phyloP scores from a whole-genome alignment of 53 echinoderm and acorn worm species.

The Stichopus horrens region DNA sequence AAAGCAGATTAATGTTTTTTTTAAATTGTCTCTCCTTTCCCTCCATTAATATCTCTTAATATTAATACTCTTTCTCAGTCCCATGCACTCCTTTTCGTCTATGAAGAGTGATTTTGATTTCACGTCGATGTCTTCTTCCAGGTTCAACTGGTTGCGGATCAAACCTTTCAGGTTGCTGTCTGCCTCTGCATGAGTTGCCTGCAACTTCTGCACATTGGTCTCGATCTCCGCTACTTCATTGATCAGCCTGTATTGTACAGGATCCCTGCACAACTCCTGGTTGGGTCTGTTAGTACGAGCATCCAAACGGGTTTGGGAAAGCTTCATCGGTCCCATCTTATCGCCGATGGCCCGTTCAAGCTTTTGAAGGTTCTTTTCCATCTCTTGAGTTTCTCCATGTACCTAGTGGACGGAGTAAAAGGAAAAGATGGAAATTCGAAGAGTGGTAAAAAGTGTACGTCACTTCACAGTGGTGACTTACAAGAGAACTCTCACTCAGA shows the following conservation, averaged over 20 bases:
- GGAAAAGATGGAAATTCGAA: no score
- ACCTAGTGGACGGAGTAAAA: constrained; percentile 47
- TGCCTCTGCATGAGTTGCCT: constrained; percentile 73
- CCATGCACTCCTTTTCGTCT: constrained; percentile 90
- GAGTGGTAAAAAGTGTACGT: no score
- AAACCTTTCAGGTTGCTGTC: constrained; percentile 85
- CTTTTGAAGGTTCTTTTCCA: constrained; percentile 94
- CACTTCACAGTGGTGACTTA: no score
- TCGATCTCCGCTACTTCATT: constrained; percentile 86
- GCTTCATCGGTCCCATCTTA: constrained; percentile 90
- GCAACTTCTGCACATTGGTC: constrained; percentile 66
- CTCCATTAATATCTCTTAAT: constrained; percentile 77
- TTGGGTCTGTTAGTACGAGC: constrained; percentile 85
- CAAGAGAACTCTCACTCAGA: no score
- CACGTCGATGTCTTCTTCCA: constrained; percentile 93
- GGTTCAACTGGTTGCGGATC: constrained; percentile 86
- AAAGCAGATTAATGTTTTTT: background rate
- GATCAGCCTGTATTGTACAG: constrained; percentile 97
- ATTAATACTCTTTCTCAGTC: constrained; percentile 88
- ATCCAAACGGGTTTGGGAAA: constrained; percentile 83
- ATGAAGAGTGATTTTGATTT: constrained; percentile 85
- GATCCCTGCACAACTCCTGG: constrained; percentile 96
- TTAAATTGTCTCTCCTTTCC: background rate
- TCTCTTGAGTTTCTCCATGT: constrained; percentile 81
- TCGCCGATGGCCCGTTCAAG: constrained; percentile 77